These are phyloP conservation scores for Pempheris klunzingeri DNA, from an alignment of 2,797 vertebrate species.

Conservation along the genomic window DNA sequence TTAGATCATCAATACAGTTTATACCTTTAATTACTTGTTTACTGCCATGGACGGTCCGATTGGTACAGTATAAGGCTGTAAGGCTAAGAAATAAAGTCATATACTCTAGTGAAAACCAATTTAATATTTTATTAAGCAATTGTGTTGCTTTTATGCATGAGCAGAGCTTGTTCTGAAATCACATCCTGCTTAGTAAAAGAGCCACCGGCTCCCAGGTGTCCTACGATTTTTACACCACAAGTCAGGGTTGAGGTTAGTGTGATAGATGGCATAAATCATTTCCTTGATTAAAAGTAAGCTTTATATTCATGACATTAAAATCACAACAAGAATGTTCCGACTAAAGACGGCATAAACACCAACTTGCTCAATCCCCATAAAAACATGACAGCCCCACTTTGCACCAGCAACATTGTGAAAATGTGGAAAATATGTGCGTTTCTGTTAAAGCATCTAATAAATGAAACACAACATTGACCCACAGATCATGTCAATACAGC, in stretches of 20 bases:
- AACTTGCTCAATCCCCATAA: slow-evolving; percentile 11
- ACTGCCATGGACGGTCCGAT: slow-evolving; percentile 14
- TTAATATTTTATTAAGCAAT: slow-evolving; percentile 55
- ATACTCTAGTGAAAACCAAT: slow-evolving; percentile 43
- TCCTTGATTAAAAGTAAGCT: slow-evolving; percentile 37
- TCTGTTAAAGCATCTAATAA: not conserved
- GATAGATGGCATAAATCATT: slow-evolving; percentile 27
- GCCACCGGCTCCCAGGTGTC: slow-evolving; percentile 31
- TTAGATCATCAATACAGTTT: slow-evolving; percentile 31
- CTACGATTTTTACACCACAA: slow-evolving; percentile 6
- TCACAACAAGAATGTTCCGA: not conserved
- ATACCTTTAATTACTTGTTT: slow-evolving; percentile 43
- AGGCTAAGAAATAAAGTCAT: slow-evolving; percentile 24
- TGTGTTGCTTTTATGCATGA: slow-evolving; percentile 55
- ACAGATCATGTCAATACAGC: not conserved
- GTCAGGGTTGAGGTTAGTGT: slow-evolving; percentile 25
- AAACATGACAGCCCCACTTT: slow-evolving; percentile 7
- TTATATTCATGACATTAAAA: slow-evolving; percentile 7
- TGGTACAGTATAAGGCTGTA: slow-evolving; percentile 4
- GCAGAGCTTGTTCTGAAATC: slow-evolving; percentile 45
- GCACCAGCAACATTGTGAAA: not conserved
- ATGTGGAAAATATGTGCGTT: not conserved
- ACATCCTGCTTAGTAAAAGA: slow-evolving; percentile 29
- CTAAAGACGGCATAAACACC: not conserved
- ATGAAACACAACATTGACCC: slow-evolving; percentile 4